These are phyloP conservation scores for Andrena praecox DNA, from an alignment of 2,888 invertebrate genomes.

Conservation along the genomic window DNA sequence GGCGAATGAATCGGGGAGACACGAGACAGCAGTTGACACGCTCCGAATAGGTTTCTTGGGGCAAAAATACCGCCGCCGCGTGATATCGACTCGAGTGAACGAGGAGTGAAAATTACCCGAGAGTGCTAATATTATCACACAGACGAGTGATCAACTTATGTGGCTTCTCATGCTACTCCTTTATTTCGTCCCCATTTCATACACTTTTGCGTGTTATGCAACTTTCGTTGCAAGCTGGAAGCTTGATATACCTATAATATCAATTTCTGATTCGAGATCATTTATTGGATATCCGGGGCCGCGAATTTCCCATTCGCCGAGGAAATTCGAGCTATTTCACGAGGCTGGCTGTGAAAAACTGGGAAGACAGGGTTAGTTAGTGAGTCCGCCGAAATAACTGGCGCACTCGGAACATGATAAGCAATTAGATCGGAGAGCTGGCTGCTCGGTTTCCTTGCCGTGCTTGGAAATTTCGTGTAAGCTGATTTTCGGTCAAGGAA, in stretches of 20 bases:
- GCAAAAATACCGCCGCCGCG: neutral
- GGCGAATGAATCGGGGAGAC: neutral
- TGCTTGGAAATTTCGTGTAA: constrained; percentile 21
- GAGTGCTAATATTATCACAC: neutral
- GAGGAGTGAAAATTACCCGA: neutral
- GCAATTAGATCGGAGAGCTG: constrained; percentile 28
- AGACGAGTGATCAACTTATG: neutral
- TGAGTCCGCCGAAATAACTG: constrained; percentile 11
- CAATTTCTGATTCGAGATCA: too few species aligned
- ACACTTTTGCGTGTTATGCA: too few species aligned
- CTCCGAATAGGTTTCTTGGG: neutral
- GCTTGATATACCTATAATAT: too few species aligned
- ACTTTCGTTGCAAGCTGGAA: too few species aligned
- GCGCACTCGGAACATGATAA: neutral
- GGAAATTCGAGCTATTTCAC: constrained; percentile 5
- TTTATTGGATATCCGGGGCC: neutral
- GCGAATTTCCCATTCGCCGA: neutral
- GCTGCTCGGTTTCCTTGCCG: constrained; percentile 27
- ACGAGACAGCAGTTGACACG: neutral
- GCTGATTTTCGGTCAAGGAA: constrained; percentile 42
- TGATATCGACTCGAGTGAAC: neutral
- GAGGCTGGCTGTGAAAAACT: neutral
- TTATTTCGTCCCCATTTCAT: too few species aligned
- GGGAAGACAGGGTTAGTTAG: neutral
- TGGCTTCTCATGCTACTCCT: too few species aligned